A percentile compares a stretch with the other conserved stretches of the same genome.
Evolutionary conservation across 1,140 invertebrate genomes (phyloP).

Genomic region (Halotydeus destructor): DNA sequence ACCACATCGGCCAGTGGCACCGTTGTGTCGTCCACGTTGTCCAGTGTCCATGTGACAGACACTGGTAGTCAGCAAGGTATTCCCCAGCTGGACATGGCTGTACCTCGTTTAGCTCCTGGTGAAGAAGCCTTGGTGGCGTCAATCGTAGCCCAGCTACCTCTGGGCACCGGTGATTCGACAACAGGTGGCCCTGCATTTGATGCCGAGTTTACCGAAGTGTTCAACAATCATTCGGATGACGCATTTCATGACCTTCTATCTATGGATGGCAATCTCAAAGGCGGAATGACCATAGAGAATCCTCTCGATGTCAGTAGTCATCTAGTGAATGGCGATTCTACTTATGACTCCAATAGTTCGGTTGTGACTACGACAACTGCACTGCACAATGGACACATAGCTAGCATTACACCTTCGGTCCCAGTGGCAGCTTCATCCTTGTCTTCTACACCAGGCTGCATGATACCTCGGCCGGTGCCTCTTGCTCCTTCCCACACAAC

Average conservation of each 20-base stretch:
- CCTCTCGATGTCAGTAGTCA: background rate
- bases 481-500: too few relatives aligned
- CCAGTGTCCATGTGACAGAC: too few relatives aligned
- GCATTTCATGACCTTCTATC: conserved; percentile 80
- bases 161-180: background rate
- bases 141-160: conserved; percentile 5
- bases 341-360: conserved; percentile 1
- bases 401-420: too few relatives aligned
- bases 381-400: background rate
- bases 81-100: background rate
- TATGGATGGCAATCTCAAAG: conserved; percentile 32
- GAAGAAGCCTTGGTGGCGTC: conserved; percentile 11
- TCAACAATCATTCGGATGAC: conserved; percentile 50
- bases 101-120: background rate
- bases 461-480: too few relatives aligned
- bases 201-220: conserved; percentile 54
- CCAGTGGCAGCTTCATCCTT: too few relatives aligned
- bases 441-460: too few relatives aligned
- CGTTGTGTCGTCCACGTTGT: background rate
- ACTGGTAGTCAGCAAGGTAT: too few relatives aligned
- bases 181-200: conserved; percentile 3
- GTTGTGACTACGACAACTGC: background rate
- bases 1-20: too few relatives aligned
- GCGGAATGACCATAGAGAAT: too few relatives aligned
- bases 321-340: conserved; percentile 7